Evolutionary conservation across 2,888 invertebrate genomes (phyloP).

Genomic region (Mythimna impura): DNA sequence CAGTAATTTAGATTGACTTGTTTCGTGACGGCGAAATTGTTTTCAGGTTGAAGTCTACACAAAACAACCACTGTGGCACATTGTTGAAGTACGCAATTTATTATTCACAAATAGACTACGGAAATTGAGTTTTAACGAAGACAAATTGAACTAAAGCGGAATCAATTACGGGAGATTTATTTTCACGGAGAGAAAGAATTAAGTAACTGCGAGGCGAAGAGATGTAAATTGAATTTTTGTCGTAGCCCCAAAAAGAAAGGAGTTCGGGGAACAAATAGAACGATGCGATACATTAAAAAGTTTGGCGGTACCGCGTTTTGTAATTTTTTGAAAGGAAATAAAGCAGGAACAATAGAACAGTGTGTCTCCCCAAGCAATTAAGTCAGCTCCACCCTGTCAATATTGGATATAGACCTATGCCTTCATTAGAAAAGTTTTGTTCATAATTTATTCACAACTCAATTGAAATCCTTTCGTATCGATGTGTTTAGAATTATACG

Average conservation of each 20-base stretch:
- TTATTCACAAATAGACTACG: slow-evolving; percentile 89
- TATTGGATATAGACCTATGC: slow-evolving; percentile 49
- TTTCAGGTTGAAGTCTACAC: slow-evolving; percentile 73
- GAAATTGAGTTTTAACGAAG: slow-evolving; percentile 90
- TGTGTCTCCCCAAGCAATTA: slow-evolving; percentile 52
- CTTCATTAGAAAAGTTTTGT: slow-evolving; percentile 56
- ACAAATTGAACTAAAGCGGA: slow-evolving; percentile 89
- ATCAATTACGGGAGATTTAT: slow-evolving; percentile 89
- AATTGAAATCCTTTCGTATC: slow-evolving; percentile 59
- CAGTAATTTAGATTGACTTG: slow-evolving; percentile 86
- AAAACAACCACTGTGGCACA: slow-evolving; percentile 80
- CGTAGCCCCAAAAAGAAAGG: slow-evolving; percentile 77
- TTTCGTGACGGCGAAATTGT: slow-evolving; percentile 79
- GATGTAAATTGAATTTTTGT: slow-evolving; percentile 89
- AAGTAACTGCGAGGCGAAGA: slow-evolving; percentile 85
- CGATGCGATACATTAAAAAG: slow-evolving; percentile 76
- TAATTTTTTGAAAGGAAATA: slow-evolving; percentile 67
- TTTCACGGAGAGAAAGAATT: slow-evolving; percentile 87
- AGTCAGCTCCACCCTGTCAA: slow-evolving; percentile 49
- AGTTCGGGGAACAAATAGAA: slow-evolving; percentile 74
- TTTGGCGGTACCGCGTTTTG: slow-evolving; percentile 70
- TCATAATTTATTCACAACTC: slow-evolving; percentile 58
- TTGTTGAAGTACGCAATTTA: slow-evolving; percentile 86
- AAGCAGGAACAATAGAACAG: slow-evolving; percentile 39
- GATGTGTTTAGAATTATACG: slow-evolving; percentile 53